Conservation (phyloP, 2,888 invertebrate genomes). For the Orthosia cruda region DNA sequence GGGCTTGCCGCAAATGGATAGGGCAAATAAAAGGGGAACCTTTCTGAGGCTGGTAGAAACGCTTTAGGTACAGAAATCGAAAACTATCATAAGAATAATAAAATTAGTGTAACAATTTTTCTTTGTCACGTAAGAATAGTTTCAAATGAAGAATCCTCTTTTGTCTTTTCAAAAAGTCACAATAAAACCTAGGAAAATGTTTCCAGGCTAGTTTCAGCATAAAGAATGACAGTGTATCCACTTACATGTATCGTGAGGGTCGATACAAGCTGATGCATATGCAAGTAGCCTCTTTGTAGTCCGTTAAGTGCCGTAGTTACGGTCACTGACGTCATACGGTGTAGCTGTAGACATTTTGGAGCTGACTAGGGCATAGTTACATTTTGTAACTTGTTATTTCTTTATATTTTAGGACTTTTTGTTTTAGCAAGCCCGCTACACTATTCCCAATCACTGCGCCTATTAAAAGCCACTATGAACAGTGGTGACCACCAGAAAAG, state of each 20-base stretch:
- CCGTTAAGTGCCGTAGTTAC: conserved; percentile 40
- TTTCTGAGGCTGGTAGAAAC: too few relatives aligned
- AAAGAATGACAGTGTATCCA: conserved; percentile 33
- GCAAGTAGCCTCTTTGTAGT: conserved; percentile 53
- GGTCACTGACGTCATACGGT: conserved; percentile 32
- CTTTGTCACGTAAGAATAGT: neutral
- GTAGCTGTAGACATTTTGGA: conserved; percentile 35
- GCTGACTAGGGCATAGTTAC: too few relatives aligned
- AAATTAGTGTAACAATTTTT: neutral
- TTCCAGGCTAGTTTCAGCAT: conserved; percentile 11
- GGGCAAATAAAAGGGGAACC: too few relatives aligned
- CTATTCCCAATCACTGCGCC: too few relatives aligned
- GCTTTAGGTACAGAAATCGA: too few relatives aligned
- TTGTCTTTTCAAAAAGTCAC: neutral
- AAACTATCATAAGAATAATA: too few relatives aligned
- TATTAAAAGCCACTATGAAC: too few relatives aligned
- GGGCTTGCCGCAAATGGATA: too few relatives aligned
- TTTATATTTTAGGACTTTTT: too few relatives aligned
- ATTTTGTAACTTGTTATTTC: too few relatives aligned
- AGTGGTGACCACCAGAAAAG: too few relatives aligned
- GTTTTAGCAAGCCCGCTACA: too few relatives aligned
- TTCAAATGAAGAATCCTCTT: neutral
- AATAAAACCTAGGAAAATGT: neutral
- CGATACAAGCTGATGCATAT: conserved; percentile 57
- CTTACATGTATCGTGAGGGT: conserved; percentile 50